A percentile compares a stretch with the other conserved stretches of the same genome.
These are phyloP conservation scores for Temnothorax ravouxi DNA, from an alignment of 2,888 invertebrate species.

Conservation along the genomic window DNA sequence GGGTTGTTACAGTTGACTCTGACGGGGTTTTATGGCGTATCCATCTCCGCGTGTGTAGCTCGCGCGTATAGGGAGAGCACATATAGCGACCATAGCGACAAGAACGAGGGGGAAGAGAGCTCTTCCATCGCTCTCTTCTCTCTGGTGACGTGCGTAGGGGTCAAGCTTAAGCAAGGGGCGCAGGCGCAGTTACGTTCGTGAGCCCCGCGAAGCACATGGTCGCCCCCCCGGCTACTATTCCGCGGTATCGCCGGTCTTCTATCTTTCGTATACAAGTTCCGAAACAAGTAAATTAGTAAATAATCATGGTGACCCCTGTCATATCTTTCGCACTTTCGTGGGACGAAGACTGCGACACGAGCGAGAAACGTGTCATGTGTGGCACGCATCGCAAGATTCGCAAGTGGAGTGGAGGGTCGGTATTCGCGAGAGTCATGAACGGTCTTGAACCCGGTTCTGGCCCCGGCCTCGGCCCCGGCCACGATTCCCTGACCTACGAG, in stretches of 20 bases:
- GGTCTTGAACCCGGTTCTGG: not conserved
- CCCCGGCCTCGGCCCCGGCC: not conserved
- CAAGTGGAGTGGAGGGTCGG: not conserved
- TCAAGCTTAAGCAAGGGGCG: constrained; percentile 81
- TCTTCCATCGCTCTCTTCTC: constrained; percentile 30
- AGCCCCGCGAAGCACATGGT: constrained; percentile 85
- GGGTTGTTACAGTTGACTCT: constrained; percentile 79
- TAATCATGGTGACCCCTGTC: constrained; percentile 28
- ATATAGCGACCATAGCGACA: constrained; percentile 42
- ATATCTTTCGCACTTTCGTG: not conserved
- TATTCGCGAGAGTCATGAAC: not conserved
- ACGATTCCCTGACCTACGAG: constrained; percentile 45
- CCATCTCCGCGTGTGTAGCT: constrained; percentile 71
- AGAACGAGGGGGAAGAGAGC: constrained; percentile 63
- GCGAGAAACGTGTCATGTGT: not conserved
- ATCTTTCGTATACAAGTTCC: constrained; percentile 17
- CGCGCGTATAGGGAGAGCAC: constrained; percentile 60
- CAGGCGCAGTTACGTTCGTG: constrained; percentile 84
- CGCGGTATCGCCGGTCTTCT: constrained; percentile 65
- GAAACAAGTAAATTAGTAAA: constrained; percentile 48
- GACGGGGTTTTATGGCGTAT: constrained; percentile 79
- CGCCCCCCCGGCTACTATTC: constrained; percentile 72
- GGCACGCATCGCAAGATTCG: not conserved
- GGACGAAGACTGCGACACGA: not conserved
- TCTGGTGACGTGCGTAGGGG: constrained; percentile 76